Base-by-base conservation (phyloP, 2,888 invertebrate genomes). In the Linnaemya tessellans region DNA sequence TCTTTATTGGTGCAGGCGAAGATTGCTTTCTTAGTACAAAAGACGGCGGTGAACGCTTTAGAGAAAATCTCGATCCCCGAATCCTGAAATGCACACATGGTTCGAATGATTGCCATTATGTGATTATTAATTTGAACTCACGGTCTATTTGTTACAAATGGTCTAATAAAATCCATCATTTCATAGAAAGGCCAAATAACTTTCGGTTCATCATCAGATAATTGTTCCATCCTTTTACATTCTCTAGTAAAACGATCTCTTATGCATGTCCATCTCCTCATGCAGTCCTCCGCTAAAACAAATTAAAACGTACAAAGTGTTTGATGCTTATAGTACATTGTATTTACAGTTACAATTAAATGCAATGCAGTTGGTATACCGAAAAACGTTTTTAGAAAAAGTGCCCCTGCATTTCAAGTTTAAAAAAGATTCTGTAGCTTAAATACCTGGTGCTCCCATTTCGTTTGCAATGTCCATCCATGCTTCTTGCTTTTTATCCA, bases 131-230 rank as follows among this genome's bases (percentile, higher is more conserved):
- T 25, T 38, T 1, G 20, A 58, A 73, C 56, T 73, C 58, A 80
- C 80, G 49, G 46, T 38, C 73, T 80, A 9, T 58, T 9, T 41
- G 73, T 7, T 60, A 67, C 20, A 25, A 25, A 62, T 20, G 80
- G 73, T 15, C 58, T 73, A n/a, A 80, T 7, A 58, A 80, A 80
- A 38, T 65, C 65, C 73, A 74, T 80, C 73, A 80, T 56, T 8
- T 73, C 67, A 71, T 35, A 79, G 15, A 13, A 79, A 11, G 70
- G 70, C 79, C 79, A 79, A 1, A 43, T 0, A 35, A 5, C 15
- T 25, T 9, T 22, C 0, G 68, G 0, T 7, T 46, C 51, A 22
- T 15, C 43, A 3, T 22, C 68, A 8, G 4, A 18, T n/a, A 62
- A 43, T 10, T 41, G 15, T 8, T 71, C 54, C 8, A 41, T 20